Evolutionary conservation across 2,113 vertebrate species (phyloP), one percentile per base, ranked within the genome.

Genomic region (Spheniscus mendiculus): DNA sequence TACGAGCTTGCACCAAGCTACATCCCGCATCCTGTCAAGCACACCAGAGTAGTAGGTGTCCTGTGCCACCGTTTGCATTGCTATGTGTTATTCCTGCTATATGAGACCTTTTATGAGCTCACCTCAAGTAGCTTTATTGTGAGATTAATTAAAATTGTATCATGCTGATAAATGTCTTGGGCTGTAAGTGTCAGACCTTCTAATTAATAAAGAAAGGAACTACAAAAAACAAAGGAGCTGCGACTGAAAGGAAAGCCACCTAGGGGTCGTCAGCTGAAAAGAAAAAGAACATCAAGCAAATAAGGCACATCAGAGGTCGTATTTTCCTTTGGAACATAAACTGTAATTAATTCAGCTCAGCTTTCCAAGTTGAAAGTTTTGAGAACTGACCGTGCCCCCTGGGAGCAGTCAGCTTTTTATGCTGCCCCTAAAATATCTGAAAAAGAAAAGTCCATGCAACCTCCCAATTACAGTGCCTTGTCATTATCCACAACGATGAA

Each of bases 101-200:
- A 5, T 10, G 47, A 90, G 77, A 81, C 59, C 74, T 87, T 91
- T 78, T 10, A 38, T 0, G 2, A 72, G 77, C 58, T 94, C 91
- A 89, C 80, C 70, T 84, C 85, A 36, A 91, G 74, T 52, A 44
- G 62, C 67, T 93, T 89, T 82, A 87, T 90, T 40, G 91, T 1
- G 45, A 94, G 77, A 95, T 97, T 98, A 98, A 98, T 98, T 98
- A 98, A 98, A 98, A 97, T 61, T 83, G 80, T 86, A 90, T 90
- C 98, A 97, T 0, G 63, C 97, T 97, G 98, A 91, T 96, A 97
- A 97, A 97, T 95, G 96, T 98, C 98, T 97, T 78, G 63, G 96
- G 95, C 96, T 95, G 84, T 53, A 83, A 90, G 97, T 96, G 97
- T 97, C 97, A 96, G 97, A 97, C 95, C 96, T 97, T 88, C 98